phyloP scores from a whole-genome alignment of 2,113 vertebrate species.

The Psettodes erumei region DNA sequence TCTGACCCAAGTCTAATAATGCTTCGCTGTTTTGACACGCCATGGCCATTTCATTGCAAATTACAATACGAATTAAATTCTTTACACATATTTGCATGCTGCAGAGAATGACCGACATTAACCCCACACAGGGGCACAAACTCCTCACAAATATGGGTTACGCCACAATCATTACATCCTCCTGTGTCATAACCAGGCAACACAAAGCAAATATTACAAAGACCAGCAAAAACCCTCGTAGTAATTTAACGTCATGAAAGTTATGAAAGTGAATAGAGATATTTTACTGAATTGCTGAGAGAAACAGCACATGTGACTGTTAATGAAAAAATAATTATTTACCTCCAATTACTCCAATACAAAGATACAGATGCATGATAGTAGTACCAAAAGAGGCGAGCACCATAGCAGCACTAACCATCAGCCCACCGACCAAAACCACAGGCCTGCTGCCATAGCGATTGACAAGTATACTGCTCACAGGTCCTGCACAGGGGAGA shows the following conservation, averaged over 20 bases:
- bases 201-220: slow-evolving; percentile 18
- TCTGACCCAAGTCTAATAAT: neutral
- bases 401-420: slow-evolving; percentile 83
- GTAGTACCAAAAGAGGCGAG: slow-evolving; percentile 83
- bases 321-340: slow-evolving; percentile 22
- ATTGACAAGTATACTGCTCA: slow-evolving; percentile 86
- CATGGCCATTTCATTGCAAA: neutral
- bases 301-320: neutral
- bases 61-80: neutral
- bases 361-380: slow-evolving; percentile 87
- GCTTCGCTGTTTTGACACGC: neutral
- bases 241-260: slow-evolving; percentile 4
- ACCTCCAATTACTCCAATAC: slow-evolving; percentile 87
- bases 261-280: neutral
- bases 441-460: slow-evolving; percentile 87
- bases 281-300: neutral
- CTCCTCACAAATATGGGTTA: slow-evolving; percentile 1
- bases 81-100: slow-evolving; percentile 5
- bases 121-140: neutral
- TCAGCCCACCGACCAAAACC: slow-evolving; percentile 84
- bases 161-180: neutral
- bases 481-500: slow-evolving; percentile 77
- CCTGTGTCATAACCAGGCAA: slow-evolving; percentile 12
- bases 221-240: neutral
- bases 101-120: neutral